These are phyloP conservation scores for Sinocyclocheilus rhinocerous DNA, from an alignment of 2,113 vertebrate species.

Conservation along the genomic window DNA sequence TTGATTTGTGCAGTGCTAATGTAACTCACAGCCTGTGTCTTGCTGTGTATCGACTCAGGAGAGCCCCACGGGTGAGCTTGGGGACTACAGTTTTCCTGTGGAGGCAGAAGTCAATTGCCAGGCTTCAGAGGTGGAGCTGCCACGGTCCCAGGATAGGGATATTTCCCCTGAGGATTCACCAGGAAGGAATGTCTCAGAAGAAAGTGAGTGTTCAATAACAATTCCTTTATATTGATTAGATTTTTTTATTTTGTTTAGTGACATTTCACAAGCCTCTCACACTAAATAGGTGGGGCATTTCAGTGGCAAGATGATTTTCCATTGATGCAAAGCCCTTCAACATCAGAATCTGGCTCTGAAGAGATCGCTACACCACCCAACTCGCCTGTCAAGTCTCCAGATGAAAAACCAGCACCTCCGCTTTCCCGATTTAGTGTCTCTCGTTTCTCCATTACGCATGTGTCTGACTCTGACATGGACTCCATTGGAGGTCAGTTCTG, in stretches of 20 bases:
- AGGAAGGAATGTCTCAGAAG: conserved; percentile 65
- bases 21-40: neutral
- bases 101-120: conserved; percentile 66
- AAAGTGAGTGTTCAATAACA: conserved; percentile 70
- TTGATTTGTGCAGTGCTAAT: neutral
- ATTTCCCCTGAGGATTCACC: conserved; percentile 56
- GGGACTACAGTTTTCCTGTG: conserved; percentile 81
- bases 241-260: neutral
- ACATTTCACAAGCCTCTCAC: conserved; percentile 22
- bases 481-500: conserved; percentile 74
- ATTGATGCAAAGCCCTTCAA: conserved; percentile 62
- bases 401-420: conserved; percentile 66
- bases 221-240: neutral
- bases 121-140: conserved; percentile 54
- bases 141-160: conserved; percentile 52
- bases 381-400: conserved; percentile 60
- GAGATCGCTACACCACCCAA: conserved; percentile 51
- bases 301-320: conserved; percentile 77
- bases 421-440: conserved; percentile 86
- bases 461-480: no score
- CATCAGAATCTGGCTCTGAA: conserved; percentile 56
- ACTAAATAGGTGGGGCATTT: conserved; percentile 71
- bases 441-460: conserved; percentile 87
- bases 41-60: conserved; percentile 75
- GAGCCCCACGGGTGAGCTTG: conserved; percentile 90